Evolutionary conservation across 2,888 invertebrate species (phyloP).

Genomic region (Oscheius sp.): DNA sequence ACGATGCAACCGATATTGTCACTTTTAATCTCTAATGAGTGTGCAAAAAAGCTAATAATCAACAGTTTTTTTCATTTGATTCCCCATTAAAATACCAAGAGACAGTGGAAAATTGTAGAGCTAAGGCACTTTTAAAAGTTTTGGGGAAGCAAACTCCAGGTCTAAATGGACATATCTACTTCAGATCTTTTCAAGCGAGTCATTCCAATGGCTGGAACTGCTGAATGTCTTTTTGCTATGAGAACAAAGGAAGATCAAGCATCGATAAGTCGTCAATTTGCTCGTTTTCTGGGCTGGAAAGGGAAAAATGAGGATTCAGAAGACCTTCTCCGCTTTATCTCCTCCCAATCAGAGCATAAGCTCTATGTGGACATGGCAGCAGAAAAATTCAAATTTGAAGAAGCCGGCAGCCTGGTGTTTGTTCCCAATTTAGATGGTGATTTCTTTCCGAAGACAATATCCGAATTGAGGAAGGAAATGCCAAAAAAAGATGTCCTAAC

Average conservation of each 20-base stretch:
- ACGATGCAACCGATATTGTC: too few relatives aligned
- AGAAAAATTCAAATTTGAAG: slow-evolving; percentile 8
- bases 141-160: background rate
- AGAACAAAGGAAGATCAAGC: slow-evolving; percentile 45
- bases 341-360: background rate
- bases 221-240: slow-evolving; percentile 48
- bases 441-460: slow-evolving; percentile 51
- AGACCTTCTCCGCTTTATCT: background rate
- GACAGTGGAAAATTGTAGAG: background rate
- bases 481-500: slow-evolving; percentile 52
- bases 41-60: background rate
- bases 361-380: background rate
- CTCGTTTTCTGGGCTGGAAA: slow-evolving; percentile 43
- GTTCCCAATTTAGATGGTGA: slow-evolving; percentile 54
- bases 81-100: background rate
- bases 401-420: slow-evolving; percentile 41
- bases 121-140: background rate
- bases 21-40: too few relatives aligned
- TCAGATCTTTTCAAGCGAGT: slow-evolving; percentile 54
- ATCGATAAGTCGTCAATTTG: slow-evolving; percentile 41
- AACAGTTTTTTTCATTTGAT: background rate
- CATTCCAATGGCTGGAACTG: slow-evolving; percentile 58
- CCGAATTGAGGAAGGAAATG: slow-evolving; percentile 41
- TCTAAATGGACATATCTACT: too few relatives aligned
- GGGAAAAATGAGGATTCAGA: slow-evolving; percentile 18